These are phyloP conservation scores for Chlamydotis undulata DNA, from an alignment of 2,113 vertebrate species.

Conservation along the genomic window DNA sequence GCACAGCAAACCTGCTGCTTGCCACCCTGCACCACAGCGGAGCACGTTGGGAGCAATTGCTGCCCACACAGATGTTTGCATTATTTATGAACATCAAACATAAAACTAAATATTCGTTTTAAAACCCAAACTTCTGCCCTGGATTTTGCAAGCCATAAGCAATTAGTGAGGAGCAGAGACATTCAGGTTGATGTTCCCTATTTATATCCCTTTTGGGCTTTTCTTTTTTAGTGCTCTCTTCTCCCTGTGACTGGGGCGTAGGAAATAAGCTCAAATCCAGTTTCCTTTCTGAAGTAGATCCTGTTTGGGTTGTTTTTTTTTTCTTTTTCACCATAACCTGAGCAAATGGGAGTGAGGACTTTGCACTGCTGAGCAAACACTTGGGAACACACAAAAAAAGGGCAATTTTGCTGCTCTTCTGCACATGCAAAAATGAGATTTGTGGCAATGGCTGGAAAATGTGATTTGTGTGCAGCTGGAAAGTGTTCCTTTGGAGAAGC, in stretches of 20 bases:
- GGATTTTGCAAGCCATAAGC: background rate
- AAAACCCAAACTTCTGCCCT: background rate
- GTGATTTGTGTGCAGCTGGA: background rate
- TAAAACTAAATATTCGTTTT: background rate
- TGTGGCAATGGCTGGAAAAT: background rate
- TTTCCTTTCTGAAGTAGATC: background rate
- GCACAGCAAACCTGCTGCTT: fast-evolving
- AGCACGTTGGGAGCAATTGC: background rate
- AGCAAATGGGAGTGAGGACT: background rate
- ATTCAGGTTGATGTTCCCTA: background rate
- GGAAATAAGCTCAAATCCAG: background rate
- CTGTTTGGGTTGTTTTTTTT: background rate
- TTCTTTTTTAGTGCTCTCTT: background rate
- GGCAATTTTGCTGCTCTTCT: background rate
- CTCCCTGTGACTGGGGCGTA: background rate
- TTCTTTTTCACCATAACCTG: background rate
- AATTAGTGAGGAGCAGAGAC: background rate
- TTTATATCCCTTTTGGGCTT: conserved; percentile 31
- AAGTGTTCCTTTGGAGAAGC: background rate
- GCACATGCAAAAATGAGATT: background rate
- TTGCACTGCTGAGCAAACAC: background rate
- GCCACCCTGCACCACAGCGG: background rate
- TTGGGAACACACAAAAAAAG: background rate
- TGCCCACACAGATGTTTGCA: background rate
- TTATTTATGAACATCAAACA: background rate